These are phyloP conservation scores for Pseudopleuronectes americanus DNA, from an alignment of 2,797 vertebrate genomes.

Conservation along the genomic window DNA sequence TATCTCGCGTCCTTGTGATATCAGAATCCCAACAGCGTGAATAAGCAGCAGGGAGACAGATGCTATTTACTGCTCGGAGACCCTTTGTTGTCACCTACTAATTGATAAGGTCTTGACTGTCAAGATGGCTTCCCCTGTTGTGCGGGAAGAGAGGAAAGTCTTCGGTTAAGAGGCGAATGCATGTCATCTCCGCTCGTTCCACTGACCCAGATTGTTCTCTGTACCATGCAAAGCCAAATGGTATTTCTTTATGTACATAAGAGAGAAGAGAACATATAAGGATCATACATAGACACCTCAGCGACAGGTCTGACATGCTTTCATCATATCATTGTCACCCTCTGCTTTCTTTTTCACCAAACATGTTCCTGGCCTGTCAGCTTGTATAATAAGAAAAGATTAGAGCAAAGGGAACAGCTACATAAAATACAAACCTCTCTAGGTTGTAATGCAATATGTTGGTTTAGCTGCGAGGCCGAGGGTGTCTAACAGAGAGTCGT, in stretches of 20 bases:
- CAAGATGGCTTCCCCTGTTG: conserved; percentile 50
- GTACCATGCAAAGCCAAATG: conserved; percentile 41
- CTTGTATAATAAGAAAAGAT: conserved; percentile 62
- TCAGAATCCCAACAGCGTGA: conserved; percentile 63
- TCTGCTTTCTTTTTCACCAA: conserved; percentile 27
- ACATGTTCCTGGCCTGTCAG: conserved; percentile 53
- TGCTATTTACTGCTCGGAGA: conserved; percentile 62
- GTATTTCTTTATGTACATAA: conserved; percentile 23
- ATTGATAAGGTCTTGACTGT: conserved; percentile 74
- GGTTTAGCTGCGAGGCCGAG: conserved; percentile 57
- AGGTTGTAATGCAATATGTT: conserved; percentile 63
- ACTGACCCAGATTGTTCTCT: conserved; percentile 44
- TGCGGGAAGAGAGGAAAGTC: conserved; percentile 35
- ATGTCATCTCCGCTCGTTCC: conserved; percentile 29
- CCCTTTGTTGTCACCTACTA: conserved; percentile 55
- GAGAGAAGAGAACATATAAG: conserved; percentile 15
- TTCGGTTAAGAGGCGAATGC: conserved; percentile 38
- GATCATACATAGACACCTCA: conserved; percentile 48
- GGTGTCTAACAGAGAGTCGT: conserved; percentile 74
- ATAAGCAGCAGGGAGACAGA: conserved; percentile 58
- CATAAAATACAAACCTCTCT: conserved; percentile 34
- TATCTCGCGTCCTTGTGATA: conserved; percentile 68
- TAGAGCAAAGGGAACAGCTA: conserved; percentile 30
- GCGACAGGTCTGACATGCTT: conserved; percentile 62
- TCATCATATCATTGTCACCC: conserved; percentile 37